These are phyloP conservation scores for Pachypsylla venusta DNA, from an alignment of 1,140 invertebrate genomes.

Conservation along the genomic window DNA sequence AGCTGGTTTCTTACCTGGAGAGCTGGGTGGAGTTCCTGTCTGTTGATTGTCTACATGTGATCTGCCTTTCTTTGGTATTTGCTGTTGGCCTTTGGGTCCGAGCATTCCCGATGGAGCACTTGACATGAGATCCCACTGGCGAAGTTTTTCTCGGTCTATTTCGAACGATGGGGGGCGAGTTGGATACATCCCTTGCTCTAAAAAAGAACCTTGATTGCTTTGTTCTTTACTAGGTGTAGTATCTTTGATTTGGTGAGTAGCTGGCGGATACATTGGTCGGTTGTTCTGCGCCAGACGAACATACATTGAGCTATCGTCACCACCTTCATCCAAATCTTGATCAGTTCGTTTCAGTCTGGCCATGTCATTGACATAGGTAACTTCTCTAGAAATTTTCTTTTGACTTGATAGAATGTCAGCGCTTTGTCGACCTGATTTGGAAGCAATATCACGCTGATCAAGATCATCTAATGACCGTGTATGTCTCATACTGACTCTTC, in stretches of 20 bases:
- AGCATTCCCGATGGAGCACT: constrained; percentile 42
- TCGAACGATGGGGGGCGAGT: constrained; percentile 32
- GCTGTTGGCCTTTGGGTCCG: constrained; percentile 12
- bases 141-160: constrained; percentile 65
- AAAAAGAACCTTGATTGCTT: constrained; percentile 32
- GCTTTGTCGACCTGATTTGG: constrained; percentile 17
- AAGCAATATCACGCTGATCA: constrained; percentile 33
- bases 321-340: constrained; percentile 12
- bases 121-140: constrained; percentile 74
- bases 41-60: constrained; percentile 15
- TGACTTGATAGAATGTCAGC: constrained; percentile 17
- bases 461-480: constrained; percentile 64
- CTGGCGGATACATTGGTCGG: background rate
- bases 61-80: background rate
- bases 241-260: constrained; percentile 9
- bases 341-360: constrained; percentile 5
- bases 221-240: constrained; percentile 12
- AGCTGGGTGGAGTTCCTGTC: constrained; percentile 20
- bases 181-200: constrained; percentile 38
- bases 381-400: constrained; percentile 42
- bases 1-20: constrained; percentile 23
- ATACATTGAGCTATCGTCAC: constrained; percentile 27
- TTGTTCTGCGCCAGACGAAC: constrained; percentile 25
- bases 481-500: constrained; percentile 59
- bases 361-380: constrained; percentile 57